phyloP scores from a whole-genome alignment of 1,140 invertebrate genomes.

The Carposina sasakii region DNA sequence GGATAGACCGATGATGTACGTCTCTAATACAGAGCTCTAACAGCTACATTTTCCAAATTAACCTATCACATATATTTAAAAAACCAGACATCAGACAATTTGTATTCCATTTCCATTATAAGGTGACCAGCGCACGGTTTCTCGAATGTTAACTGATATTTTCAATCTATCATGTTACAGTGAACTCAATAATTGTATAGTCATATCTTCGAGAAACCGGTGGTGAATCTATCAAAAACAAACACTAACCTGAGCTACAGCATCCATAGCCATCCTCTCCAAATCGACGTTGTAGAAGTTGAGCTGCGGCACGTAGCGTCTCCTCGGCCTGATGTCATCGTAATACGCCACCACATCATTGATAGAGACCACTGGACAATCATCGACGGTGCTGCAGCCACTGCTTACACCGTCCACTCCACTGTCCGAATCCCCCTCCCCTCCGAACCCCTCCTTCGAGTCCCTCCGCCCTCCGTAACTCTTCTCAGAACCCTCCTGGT shows the following conservation, averaged over 20 bases:
- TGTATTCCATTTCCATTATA: too few relatives aligned
- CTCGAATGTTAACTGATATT: too few relatives aligned
- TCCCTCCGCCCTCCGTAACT: conserved; percentile 57
- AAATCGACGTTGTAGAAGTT: conserved; percentile 64
- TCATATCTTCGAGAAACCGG: too few relatives aligned
- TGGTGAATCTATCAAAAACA: too few relatives aligned
- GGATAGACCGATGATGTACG: too few relatives aligned
- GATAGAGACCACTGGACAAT: conserved; percentile 68
- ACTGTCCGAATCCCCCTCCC: conserved; percentile 57
- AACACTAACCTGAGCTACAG: conserved; percentile 54
- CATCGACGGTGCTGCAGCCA: conserved; percentile 56
- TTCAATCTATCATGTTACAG: too few relatives aligned
- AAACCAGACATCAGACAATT: too few relatives aligned
- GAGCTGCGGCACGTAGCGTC: conserved; percentile 77
- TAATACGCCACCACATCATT: conserved; percentile 70
- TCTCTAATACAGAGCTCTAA: too few relatives aligned
- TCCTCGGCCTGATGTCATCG: conserved; percentile 56
- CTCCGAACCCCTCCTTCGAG: conserved; percentile 58
- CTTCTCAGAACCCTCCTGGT: conserved; percentile 58
- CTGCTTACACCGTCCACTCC: conserved; percentile 61
- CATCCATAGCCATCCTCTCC: conserved; percentile 60
- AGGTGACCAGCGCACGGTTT: too few relatives aligned
- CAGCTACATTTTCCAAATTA: too few relatives aligned
- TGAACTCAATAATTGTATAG: too few relatives aligned
- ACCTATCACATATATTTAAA: too few relatives aligned